Percentiles rank a stretch among this genome's conserved stretches.
Evolutionary conservation across 1,140 invertebrate genomes (phyloP).

Genomic region (Xylocopa sonorina): DNA sequence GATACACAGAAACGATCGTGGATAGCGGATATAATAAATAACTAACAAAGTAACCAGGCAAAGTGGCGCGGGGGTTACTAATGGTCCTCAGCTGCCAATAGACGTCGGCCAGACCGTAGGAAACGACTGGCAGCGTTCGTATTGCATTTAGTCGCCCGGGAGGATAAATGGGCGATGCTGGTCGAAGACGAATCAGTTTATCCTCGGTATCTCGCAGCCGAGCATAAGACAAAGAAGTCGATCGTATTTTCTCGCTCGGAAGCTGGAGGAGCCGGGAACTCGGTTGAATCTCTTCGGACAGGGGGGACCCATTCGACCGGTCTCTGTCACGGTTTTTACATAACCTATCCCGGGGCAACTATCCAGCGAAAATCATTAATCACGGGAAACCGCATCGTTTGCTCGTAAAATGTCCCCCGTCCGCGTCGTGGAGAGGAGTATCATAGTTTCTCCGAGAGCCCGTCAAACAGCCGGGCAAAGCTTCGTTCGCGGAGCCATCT

Average conservation of each 20-base stretch:
- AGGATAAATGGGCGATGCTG: slow-evolving; percentile 4
- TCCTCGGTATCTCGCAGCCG: background rate
- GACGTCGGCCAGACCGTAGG: no score
- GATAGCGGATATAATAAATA: no score
- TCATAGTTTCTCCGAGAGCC: slow-evolving; percentile 21
- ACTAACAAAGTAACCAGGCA: no score
- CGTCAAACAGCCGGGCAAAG: slow-evolving; percentile 26
- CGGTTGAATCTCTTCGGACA: background rate
- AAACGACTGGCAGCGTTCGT: background rate
- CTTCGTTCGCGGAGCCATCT: slow-evolving; percentile 8
- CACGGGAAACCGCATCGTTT: slow-evolving; percentile 32
- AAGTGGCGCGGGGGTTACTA: background rate
- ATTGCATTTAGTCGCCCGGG: background rate
- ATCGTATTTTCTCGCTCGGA: background rate
- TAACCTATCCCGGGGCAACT: background rate
- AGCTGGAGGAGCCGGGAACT: background rate
- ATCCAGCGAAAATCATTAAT: slow-evolving; percentile 37
- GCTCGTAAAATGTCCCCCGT: slow-evolving; percentile 33
- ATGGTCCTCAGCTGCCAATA: background rate
- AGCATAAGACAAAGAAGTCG: slow-evolving; percentile 2
- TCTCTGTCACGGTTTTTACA: slow-evolving; percentile 7
- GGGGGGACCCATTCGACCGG: background rate
- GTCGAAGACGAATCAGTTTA: background rate
- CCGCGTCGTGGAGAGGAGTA: background rate
- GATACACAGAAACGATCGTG: no score